Evolutionary conservation across 1,140 invertebrate genomes (phyloP), one percentile per base, ranked within the genome.

Genomic region (Drosophila lacertosa): DNA sequence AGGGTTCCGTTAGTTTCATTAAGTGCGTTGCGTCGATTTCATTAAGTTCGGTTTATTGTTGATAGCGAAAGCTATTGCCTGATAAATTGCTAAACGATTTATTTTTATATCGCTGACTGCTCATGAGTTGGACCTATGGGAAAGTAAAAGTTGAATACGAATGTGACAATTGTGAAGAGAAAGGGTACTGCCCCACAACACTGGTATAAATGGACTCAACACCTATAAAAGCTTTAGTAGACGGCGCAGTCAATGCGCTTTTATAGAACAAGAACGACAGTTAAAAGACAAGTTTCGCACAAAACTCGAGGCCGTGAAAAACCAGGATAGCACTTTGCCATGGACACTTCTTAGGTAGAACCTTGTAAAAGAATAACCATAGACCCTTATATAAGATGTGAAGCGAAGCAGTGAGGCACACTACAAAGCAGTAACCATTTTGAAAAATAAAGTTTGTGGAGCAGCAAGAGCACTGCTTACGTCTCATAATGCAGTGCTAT

Each of bases 161-260:
- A 22, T 60, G 35, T 24, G 35, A 63, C 48, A 5, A 62, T 47
- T 15, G 13, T 5, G 22, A 24, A 24, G 48, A 33, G 33, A 58
- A 18, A 11, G 9, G 29, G 11, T 10, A 32, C 2, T 5, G 29
- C 6, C 26, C 26, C 26, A 39, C 44, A 4, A 58, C 35, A 11
- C 48, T 54, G 15, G 47, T 45, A 9, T 13, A 42, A 63, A 16
- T n/a, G n/a, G n/a, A 5, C 6, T 26, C 4, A 26, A 4, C 40
- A 40, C n/a, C n/a, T n/a, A n/a, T n/a, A 26, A 33, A 48, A 39
- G 57, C 22, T 40, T 3, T 66, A 51, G 47, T 66, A 42, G 42
- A 44, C 33, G 53, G 45, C 32, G 59, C 66, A 3, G 35, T 51
- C 4, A 42, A 47, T 24, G 11, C 22, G 40, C 48, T 16, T 39